phyloP scores from a whole-genome alignment of 2,113 vertebrate genomes.

The Otolemur garnettii region DNA sequence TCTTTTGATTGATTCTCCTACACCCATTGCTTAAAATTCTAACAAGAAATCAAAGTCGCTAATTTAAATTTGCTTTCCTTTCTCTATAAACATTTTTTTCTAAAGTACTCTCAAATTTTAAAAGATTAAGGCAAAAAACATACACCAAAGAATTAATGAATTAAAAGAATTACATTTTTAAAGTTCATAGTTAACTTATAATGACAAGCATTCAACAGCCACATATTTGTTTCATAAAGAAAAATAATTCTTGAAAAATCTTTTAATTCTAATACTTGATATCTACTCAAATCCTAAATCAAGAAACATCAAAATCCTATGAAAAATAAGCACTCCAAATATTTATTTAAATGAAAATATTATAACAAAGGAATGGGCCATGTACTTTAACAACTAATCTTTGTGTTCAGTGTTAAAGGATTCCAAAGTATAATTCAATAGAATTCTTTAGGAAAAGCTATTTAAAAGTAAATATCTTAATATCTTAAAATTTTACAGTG shows the following conservation, averaged over 20 bases:
- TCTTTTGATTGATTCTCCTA: constrained; percentile 49
- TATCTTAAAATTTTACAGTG: background rate
- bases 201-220: background rate
- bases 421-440: background rate
- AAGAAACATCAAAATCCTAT: constrained; percentile 32
- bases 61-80: constrained; percentile 51
- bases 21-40: constrained; percentile 22
- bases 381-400: constrained; percentile 25
- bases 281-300: constrained; percentile 19
- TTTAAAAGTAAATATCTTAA: constrained; percentile 26
- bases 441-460: constrained; percentile 44
- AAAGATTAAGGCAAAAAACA: background rate
- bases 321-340: constrained; percentile 57
- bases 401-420: background rate
- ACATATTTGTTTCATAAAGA: constrained; percentile 58
- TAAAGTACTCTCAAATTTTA: background rate
- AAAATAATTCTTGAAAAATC: constrained; percentile 60
- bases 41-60: background rate
- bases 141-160: background rate
- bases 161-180: constrained; percentile 14
- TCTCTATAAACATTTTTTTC: constrained; percentile 25
- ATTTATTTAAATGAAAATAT: constrained; percentile 53
- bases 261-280: constrained; percentile 50
- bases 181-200: constrained; percentile 23
- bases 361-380: background rate